Evolutionary conservation across 30 jellyfish, hydroid and myxozoan genomes (phyloP).

Genomic region (Hydractinia symbiolongicarpus): DNA sequence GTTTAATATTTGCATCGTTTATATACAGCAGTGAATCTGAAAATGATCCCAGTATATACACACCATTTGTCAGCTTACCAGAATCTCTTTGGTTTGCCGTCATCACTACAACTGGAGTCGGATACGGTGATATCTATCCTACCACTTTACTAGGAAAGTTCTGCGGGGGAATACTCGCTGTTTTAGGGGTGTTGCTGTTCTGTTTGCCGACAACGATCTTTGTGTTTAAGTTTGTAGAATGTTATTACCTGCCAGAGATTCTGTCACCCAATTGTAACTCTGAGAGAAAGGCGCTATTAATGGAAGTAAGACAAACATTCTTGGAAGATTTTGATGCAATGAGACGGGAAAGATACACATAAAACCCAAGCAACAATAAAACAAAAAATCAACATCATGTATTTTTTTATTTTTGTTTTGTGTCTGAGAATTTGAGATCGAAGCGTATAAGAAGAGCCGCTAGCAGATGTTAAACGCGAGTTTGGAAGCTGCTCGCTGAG

Average conservation of each 20-base stretch:
- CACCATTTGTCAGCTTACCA: constrained; percentile 42
- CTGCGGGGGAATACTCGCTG: constrained; percentile 58
- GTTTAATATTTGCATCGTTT: constrained; percentile 54
- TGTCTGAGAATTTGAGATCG: too few species aligned
- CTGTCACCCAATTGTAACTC: constrained; percentile 33
- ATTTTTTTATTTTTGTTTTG: too few species aligned
- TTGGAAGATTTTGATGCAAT: constrained; percentile 14
- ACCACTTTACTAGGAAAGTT: constrained; percentile 45
- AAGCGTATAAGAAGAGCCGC: too few species aligned
- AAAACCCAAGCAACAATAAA: too few species aligned
- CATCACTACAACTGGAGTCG: constrained; percentile 76
- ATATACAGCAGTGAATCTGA: constrained; percentile 33
- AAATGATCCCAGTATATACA: neutral
- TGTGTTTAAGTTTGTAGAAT: constrained; percentile 64
- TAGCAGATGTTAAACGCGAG: too few species aligned
- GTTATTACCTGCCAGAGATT: constrained; percentile 52
- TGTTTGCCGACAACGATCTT: constrained; percentile 77
- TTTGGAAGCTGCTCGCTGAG: too few species aligned
- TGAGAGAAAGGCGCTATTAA: constrained; percentile 47
- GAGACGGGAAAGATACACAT: too few species aligned
- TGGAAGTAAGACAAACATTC: constrained; percentile 60
- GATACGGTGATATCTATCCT: constrained; percentile 81
- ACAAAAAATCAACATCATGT: too few species aligned
- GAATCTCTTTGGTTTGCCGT: constrained; percentile 62
- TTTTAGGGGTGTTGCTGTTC: constrained; percentile 61